Conservation (phyloP, 2,888 invertebrate species). For the Osmoderma eremita region DNA sequence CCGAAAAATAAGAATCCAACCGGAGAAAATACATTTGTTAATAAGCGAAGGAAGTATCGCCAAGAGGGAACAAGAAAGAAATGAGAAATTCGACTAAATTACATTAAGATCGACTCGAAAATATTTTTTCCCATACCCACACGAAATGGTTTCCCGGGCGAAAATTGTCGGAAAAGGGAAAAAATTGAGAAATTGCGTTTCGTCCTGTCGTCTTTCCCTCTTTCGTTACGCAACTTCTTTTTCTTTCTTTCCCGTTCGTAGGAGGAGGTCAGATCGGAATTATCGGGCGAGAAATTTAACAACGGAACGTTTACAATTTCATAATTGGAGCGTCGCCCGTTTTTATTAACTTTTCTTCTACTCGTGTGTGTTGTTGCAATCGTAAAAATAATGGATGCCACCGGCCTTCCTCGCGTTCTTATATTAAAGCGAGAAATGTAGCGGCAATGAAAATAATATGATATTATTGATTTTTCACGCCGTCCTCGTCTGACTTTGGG, state of each 20-base stretch:
- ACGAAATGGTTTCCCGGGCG: not conserved
- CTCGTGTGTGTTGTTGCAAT: slow-evolving; percentile 52
- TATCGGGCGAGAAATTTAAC: slow-evolving; percentile 42
- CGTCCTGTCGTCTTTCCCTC: slow-evolving; percentile 3
- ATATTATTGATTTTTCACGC: slow-evolving; percentile 17
- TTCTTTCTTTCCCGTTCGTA: slow-evolving; percentile 10
- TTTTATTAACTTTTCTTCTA: slow-evolving; percentile 56
- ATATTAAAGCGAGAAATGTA: slow-evolving; percentile 21
- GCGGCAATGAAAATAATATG: too few relatives aligned
- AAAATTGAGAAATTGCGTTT: slow-evolving; percentile 24
- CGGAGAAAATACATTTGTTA: slow-evolving; percentile 28
- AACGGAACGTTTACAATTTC: slow-evolving; percentile 53
- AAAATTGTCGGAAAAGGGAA: slow-evolving; percentile 4
- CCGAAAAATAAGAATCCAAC: too few relatives aligned
- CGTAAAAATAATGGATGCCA: slow-evolving; percentile 58
- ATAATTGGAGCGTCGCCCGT: slow-evolving; percentile 57
- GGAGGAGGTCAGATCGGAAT: slow-evolving; percentile 26
- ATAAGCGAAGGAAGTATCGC: slow-evolving; percentile 14
- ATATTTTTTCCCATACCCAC: slow-evolving; percentile 30
- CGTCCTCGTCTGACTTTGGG: slow-evolving; percentile 10
- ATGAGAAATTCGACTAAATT: slow-evolving; percentile 45
- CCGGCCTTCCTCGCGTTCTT: slow-evolving; percentile 39
- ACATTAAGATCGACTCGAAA: slow-evolving; percentile 47
- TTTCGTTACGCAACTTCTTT: not conserved
- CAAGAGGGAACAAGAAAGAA: not conserved